Evolutionary conservation across 2,797 vertebrate genomes (phyloP).

Genomic region (Pteropus rufus): DNA sequence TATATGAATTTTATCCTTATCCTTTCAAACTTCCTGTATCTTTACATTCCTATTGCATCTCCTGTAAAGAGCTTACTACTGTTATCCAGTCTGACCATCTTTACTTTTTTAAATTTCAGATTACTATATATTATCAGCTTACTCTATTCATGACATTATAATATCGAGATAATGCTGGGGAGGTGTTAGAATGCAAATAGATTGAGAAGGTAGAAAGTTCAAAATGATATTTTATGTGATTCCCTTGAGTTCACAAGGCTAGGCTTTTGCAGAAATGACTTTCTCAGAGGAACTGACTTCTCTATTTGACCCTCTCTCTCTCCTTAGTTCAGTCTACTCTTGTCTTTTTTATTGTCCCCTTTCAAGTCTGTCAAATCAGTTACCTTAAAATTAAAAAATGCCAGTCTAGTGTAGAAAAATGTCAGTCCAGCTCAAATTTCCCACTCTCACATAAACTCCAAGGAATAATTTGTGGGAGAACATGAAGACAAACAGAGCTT

Average conservation of each 20-base stretch:
- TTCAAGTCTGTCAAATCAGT: not conserved
- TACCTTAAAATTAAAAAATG: not conserved
- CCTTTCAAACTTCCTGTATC: not conserved
- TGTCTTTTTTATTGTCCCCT: not conserved
- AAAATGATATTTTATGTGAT: not conserved
- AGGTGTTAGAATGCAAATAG: not conserved
- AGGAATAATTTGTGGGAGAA: not conserved
- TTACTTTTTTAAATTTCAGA: not conserved
- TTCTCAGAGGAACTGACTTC: not conserved
- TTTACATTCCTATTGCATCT: not conserved
- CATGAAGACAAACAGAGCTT: not conserved
- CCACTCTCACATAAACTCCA: not conserved
- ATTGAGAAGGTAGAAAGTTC: not conserved
- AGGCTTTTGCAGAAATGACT: not conserved
- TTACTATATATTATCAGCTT: not conserved
- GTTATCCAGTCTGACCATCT: not conserved
- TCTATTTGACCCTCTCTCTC: not conserved
- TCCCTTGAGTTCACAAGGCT: not conserved
- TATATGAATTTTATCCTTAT: not conserved
- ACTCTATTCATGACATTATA: not conserved
- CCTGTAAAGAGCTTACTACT: not conserved
- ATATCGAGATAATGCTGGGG: not conserved
- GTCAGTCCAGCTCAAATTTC: not conserved
- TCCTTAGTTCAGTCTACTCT: not conserved
- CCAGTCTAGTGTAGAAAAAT: not conserved